Conservation (phyloP, 2,888 invertebrate species). For the Drosophila infuscata region DNA sequence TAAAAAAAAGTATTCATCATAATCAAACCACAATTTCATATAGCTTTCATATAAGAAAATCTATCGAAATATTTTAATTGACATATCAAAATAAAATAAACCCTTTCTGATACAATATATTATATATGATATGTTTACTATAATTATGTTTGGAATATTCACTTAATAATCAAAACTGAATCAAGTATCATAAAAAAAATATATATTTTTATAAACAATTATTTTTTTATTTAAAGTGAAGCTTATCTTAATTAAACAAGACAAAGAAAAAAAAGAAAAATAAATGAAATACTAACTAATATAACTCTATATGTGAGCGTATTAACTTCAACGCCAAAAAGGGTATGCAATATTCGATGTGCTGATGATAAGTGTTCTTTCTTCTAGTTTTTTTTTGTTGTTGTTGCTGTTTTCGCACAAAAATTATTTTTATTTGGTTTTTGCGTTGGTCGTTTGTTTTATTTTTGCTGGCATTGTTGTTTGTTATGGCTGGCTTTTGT, state of each 20-base stretch:
- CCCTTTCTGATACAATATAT: not conserved
- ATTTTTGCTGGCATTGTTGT: constrained; percentile 64
- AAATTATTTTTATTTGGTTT: constrained; percentile 45
- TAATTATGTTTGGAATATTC: not conserved
- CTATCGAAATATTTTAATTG: not conserved
- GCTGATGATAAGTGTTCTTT: not conserved
- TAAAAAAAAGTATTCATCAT: not conserved
- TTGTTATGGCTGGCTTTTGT: constrained; percentile 75
- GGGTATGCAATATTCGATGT: not conserved
- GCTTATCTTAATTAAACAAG: too few relatives aligned
- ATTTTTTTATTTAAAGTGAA: too few relatives aligned
- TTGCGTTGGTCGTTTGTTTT: constrained; percentile 56
- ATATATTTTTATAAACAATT: not conserved
- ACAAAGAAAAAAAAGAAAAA: not conserved
- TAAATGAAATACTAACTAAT: not conserved
- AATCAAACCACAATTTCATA: not conserved
- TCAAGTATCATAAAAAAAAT: not conserved
- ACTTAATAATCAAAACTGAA: not conserved
- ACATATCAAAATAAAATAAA: not conserved
- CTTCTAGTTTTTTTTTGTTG: constrained; percentile 16
- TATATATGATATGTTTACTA: too few relatives aligned
- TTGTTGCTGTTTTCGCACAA: constrained; percentile 60
- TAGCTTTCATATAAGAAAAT: not conserved
- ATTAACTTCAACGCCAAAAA: not conserved
- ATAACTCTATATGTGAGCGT: too few relatives aligned